Percentiles rank a stretch among this genome's conserved stretches.
phyloP scores from a whole-genome alignment of 2,888 invertebrate species.

The Drosophila pseudotakahashii region DNA sequence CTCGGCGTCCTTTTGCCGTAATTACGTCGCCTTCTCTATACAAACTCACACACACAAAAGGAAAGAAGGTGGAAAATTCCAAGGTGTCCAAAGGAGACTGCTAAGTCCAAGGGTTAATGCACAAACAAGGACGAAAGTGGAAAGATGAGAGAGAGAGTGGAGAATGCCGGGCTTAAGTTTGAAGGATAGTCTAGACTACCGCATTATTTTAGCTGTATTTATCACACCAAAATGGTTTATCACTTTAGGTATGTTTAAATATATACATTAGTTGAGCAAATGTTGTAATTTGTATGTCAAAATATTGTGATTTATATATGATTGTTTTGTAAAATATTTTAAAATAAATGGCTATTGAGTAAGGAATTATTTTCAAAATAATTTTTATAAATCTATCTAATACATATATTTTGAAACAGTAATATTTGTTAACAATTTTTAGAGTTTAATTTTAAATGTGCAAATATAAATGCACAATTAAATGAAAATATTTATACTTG shows the following conservation, averaged over 20 bases:
- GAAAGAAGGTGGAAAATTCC: constrained; percentile 9
- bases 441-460: no score
- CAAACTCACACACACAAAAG: constrained; percentile 21
- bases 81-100: constrained; percentile 39
- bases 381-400: no score
- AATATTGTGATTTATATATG: no score
- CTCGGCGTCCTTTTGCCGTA: constrained; percentile 51
- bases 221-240: background rate
- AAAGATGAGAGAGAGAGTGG: constrained; percentile 24
- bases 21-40: constrained; percentile 52
- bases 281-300: no score
- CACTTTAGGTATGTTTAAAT: background rate
- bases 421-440: no score
- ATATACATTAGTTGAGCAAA: no score
- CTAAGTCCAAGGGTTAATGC: constrained; percentile 57
- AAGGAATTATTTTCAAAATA: no score
- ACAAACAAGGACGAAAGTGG: constrained; percentile 50
- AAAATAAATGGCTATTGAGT: no score
- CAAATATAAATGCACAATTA: no score
- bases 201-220: constrained; percentile 1
- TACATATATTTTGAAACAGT: no score
- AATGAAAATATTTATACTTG: no score
- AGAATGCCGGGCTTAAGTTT: constrained; percentile 31
- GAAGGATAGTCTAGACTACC: constrained; percentile 38
- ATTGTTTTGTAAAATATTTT: no score